Percentiles rank a stretch among this genome's conserved stretches.
These are phyloP conservation scores for Zeugodacus cucurbitae DNA, from an alignment of 1,140 invertebrate genomes.

Conservation along the genomic window DNA sequence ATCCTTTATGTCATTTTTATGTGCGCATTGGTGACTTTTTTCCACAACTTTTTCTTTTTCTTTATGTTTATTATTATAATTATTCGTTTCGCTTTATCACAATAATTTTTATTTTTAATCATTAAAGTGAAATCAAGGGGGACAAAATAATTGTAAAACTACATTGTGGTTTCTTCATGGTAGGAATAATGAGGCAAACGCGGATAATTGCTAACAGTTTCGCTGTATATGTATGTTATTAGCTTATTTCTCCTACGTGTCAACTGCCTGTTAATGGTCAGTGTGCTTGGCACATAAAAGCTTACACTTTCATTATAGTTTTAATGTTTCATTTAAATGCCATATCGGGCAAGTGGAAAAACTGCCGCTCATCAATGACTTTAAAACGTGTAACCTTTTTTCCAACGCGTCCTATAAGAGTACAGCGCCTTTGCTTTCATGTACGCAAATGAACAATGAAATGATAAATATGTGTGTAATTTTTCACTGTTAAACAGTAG, in stretches of 20 bases:
- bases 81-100: neutral
- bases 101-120: slow-evolving; percentile 20
- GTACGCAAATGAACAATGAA: neutral
- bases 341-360: neutral
- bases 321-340: neutral
- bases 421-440: neutral
- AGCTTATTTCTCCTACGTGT: slow-evolving; percentile 28
- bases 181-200: neutral
- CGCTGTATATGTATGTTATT: neutral
- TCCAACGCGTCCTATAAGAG: neutral
- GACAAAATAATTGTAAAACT: neutral
- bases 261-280: neutral
- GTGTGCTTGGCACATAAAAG: neutral
- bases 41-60: neutral
- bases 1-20: slow-evolving; percentile 38
- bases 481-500: neutral
- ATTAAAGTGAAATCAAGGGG: slow-evolving; percentile 10
- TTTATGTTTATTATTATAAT: neutral
- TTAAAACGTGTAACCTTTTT: slow-evolving; percentile 15
- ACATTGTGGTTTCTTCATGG: neutral
- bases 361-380: neutral
- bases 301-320: neutral
- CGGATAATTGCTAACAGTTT: slow-evolving; percentile 26
- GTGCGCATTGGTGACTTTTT: neutral
- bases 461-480: neutral